phyloP scores from a whole-genome alignment of 1,140 invertebrate genomes.

The Drosophila auraria region DNA sequence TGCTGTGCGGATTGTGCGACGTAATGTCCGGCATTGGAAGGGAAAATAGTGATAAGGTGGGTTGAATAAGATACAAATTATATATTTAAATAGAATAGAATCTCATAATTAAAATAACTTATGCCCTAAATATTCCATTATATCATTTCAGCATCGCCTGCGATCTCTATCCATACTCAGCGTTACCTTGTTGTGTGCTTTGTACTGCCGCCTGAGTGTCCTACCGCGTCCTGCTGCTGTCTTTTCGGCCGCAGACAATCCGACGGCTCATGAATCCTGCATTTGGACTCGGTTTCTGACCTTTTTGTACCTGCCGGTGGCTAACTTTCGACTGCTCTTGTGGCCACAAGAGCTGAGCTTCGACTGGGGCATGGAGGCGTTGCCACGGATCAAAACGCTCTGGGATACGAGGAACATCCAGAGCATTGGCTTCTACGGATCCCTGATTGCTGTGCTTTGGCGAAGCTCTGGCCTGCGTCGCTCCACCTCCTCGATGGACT shows the following conservation, averaged over 20 bases:
- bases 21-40: constrained; percentile 82
- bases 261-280: constrained; percentile 91
- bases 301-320: constrained; percentile 94
- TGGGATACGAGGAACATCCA: constrained; percentile 91
- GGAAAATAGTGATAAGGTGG: constrained; percentile 61
- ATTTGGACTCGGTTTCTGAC: constrained; percentile 91
- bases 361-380: constrained; percentile 98
- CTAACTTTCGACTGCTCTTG: constrained; percentile 93
- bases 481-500: constrained; percentile 24
- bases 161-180: constrained; percentile 88
- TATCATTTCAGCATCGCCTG: constrained; percentile 87
- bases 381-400: constrained; percentile 91
- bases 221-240: constrained; percentile 88
- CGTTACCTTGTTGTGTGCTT: constrained; percentile 86
- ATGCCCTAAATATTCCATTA: background rate
- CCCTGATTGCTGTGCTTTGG: constrained; percentile 85
- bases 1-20: constrained; percentile 93
- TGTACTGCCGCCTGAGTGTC: constrained; percentile 88
- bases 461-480: constrained; percentile 31
- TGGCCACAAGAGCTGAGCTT: constrained; percentile 94
- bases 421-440: constrained; percentile 90
- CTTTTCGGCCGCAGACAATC: constrained; percentile 95
- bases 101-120: background rate
- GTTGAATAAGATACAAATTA: too few relatives aligned
- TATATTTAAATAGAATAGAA: background rate